Percentiles rank a stretch among this genome's conserved stretches.
phyloP scores from a whole-genome alignment of 2,797 vertebrate species.

The Liparis tanakae region DNA sequence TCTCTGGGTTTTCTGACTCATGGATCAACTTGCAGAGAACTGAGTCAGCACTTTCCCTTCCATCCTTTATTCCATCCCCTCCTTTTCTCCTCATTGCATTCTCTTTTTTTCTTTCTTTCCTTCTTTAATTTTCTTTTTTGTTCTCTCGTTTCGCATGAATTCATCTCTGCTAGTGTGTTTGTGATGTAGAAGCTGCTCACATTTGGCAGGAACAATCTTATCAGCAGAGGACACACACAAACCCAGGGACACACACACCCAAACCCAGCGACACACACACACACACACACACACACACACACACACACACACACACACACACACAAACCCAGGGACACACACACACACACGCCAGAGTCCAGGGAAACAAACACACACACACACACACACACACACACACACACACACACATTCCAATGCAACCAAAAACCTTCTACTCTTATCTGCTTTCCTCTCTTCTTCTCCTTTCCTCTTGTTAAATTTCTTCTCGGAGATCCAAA shows the following conservation, averaged over 20 bases:
- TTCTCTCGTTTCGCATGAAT: constrained; percentile 37
- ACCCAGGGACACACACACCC: not conserved
- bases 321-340: too few relatives aligned
- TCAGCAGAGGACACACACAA: constrained; percentile 16
- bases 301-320: not conserved
- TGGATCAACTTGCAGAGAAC: constrained; percentile 63
- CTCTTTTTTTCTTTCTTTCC: not conserved
- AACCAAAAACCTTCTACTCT: not conserved
- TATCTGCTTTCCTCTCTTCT: not conserved
- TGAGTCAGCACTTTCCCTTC: constrained; percentile 66
- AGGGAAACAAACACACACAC: constrained; percentile 1
- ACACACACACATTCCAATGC: not conserved
- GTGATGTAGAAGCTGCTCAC: constrained; percentile 30
- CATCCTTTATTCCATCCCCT: not conserved
- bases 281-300: not conserved
- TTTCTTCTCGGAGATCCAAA: not conserved
- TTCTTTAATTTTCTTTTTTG: not conserved
- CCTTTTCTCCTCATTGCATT: not conserved
- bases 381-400: not conserved
- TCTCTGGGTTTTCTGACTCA: constrained; percentile 67
- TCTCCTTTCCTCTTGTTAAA: not conserved
- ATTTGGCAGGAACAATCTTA: constrained; percentile 39
- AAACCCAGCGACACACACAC: not conserved
- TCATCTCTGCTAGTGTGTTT: constrained; percentile 28
- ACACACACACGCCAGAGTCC: too few relatives aligned